A percentile compares a stretch with the other conserved stretches of the same genome.
phyloP scores from a whole-genome alignment of 2,888 invertebrate species.

The Perdita meconis region DNA sequence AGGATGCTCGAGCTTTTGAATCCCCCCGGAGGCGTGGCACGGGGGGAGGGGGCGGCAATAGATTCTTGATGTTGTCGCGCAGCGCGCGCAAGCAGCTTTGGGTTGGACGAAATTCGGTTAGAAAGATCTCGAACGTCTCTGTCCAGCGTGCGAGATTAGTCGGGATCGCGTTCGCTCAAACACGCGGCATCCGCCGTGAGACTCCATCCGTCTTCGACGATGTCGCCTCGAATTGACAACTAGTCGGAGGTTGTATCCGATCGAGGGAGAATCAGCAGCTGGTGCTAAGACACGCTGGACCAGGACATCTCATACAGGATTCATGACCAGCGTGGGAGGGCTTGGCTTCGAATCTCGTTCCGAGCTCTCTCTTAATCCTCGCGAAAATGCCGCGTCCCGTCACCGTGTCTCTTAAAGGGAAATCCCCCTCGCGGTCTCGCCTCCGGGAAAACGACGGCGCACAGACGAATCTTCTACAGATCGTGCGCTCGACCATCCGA shows the following conservation, averaged over 20 bases:
- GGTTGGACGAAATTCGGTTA: neutral
- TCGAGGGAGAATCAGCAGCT: constrained; percentile 25
- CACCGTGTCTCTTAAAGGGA: neutral
- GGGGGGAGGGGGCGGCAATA: neutral
- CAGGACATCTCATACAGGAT: constrained; percentile 26
- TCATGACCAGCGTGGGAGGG: constrained; percentile 25
- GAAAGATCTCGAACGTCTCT: neutral
- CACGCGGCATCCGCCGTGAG: constrained; percentile 1
- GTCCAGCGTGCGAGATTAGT: constrained; percentile 10
- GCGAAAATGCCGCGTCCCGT: no score
- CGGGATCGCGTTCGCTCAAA: neutral
- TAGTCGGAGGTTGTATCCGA: constrained; percentile 27
- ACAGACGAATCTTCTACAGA: neutral
- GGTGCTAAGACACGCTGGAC: constrained; percentile 22
- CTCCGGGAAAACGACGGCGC: neutral
- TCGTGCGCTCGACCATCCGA: constrained; percentile 13
- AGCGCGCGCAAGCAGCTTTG: neutral
- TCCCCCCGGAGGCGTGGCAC: neutral
- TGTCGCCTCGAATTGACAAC: constrained; percentile 49
- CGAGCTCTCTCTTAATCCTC: no score
- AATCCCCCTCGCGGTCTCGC: neutral
- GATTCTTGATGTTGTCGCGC: neutral
- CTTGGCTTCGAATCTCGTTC: constrained; percentile 5
- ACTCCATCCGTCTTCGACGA: constrained; percentile 35
- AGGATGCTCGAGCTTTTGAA: neutral